phyloP scores from a whole-genome alignment of 2,113 vertebrate genomes.

The Alligator mississippiensis region DNA sequence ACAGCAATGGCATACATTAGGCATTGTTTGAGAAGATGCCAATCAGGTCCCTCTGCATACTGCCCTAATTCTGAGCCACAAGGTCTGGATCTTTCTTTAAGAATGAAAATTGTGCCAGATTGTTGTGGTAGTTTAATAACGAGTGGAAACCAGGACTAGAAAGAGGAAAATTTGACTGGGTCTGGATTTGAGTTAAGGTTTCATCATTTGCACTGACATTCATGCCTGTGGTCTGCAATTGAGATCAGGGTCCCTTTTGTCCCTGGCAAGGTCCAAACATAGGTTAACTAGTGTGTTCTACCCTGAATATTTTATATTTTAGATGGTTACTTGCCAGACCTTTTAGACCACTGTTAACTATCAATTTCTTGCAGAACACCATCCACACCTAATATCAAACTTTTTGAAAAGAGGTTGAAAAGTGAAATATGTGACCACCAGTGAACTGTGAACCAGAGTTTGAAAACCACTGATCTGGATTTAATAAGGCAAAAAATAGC shows the following conservation, averaged over 20 bases:
- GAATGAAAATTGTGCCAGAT: background rate
- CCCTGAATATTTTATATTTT: background rate
- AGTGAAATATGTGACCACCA: background rate
- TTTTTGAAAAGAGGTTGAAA: slow-evolving; percentile 8
- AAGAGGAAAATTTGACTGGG: background rate
- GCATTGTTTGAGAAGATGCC: accelerated
- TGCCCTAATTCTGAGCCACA: accelerated
- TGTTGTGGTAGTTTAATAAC: accelerated
- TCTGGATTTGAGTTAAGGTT: slow-evolving; percentile 23
- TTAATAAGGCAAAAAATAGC: background rate
- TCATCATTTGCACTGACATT: slow-evolving; percentile 48
- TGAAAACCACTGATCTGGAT: background rate
- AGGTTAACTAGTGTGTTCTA: background rate
- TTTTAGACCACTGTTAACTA: no score
- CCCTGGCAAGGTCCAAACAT: background rate
- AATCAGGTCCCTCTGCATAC: background rate
- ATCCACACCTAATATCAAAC: no score
- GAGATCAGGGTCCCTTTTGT: background rate
- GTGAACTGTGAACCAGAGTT: background rate
- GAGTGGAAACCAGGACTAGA: background rate
- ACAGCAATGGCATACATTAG: background rate
- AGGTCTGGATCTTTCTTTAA: background rate
- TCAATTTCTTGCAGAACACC: no score
- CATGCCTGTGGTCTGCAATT: slow-evolving; percentile 22
- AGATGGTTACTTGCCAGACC: background rate